Conservation (phyloP, 2,888 invertebrate genomes). For the Silvanus unidentatus region DNA sequence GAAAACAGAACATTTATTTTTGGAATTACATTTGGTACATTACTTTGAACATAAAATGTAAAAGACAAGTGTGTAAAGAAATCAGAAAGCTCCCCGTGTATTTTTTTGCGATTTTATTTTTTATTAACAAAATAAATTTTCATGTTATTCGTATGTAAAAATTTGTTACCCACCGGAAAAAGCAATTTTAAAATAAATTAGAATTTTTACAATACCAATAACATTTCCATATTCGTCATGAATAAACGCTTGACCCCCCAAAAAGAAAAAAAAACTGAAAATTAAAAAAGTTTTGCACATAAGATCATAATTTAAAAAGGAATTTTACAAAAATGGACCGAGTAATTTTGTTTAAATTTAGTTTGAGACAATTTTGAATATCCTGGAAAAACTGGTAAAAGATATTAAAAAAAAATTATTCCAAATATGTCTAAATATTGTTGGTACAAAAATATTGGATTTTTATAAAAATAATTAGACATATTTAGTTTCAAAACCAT, state of each 20-base stretch:
- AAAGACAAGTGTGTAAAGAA: no score
- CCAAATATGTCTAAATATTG: constrained; percentile 5
- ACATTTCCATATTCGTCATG: constrained; percentile 26
- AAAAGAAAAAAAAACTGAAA: constrained; percentile 18
- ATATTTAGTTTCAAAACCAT: constrained; percentile 6
- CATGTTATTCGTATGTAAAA: constrained; percentile 30
- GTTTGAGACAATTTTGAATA: constrained; percentile 23
- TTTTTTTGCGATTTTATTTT: constrained; percentile 26
- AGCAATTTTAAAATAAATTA: constrained; percentile 24
- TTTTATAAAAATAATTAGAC: constrained; percentile 9
- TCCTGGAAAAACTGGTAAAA: constrained; percentile 22
- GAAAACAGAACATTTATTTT: no score
- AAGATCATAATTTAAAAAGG: constrained; percentile 17
- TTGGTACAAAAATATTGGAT: constrained; percentile 7
- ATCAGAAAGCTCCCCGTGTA: constrained; percentile 28
- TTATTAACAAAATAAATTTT: constrained; percentile 37
- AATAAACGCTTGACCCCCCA: constrained; percentile 24
- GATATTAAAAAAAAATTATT: constrained; percentile 13
- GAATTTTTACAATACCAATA: constrained; percentile 28
- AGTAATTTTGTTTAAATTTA: not conserved
- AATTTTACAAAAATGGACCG: constrained; percentile 6
- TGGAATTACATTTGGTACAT: no score
- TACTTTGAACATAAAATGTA: not conserved
- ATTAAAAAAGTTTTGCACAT: constrained; percentile 15
- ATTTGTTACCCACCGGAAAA: constrained; percentile 33